Evolutionary conservation across 2,888 invertebrate genomes (phyloP).

Genomic region (Eurytoma californica): DNA sequence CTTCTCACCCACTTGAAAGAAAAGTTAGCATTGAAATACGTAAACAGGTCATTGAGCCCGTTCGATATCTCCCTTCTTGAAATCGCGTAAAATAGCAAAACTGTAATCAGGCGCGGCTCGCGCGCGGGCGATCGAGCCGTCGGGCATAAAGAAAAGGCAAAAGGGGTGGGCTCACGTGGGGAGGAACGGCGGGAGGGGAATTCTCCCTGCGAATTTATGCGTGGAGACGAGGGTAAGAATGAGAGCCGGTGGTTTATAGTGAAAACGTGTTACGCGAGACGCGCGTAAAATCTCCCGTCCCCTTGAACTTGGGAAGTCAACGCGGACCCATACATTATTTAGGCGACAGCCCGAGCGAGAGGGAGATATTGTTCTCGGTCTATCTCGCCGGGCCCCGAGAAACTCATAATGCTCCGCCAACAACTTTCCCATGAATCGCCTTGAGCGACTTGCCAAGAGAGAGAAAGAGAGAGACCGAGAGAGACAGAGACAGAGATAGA

Average conservation of each 20-base stretch:
- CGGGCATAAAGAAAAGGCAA: conserved; percentile 31
- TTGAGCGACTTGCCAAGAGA: conserved; percentile 16
- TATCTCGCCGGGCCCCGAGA: conserved; percentile 17
- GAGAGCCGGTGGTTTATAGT: conserved; percentile 56
- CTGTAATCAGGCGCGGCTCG: conserved; percentile 2
- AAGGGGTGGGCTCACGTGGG: conserved; percentile 2
- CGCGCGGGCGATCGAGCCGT: background rate
- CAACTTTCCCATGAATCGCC: conserved; percentile 45
- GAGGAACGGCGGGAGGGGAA: conserved; percentile 2
- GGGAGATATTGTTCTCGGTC: conserved; percentile 6
- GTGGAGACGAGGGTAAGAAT: conserved; percentile 34
- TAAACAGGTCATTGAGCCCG: too few relatives aligned
- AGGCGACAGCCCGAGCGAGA: conserved; percentile 55
- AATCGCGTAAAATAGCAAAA: background rate
- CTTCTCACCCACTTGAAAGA: too few relatives aligned
- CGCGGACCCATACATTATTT: conserved; percentile 62
- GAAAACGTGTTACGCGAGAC: conserved; percentile 58
- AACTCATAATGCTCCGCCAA: conserved; percentile 40
- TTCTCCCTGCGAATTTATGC: conserved; percentile 34
- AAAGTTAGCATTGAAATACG: too few relatives aligned
- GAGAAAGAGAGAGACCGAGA: background rate
- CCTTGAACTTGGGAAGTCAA: conserved; percentile 45
- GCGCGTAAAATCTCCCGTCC: conserved; percentile 32
- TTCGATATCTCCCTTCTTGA: too few relatives aligned
- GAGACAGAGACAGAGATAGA: background rate